A percentile compares a stretch with the other conserved stretches of the same genome.
These are phyloP conservation scores for Neostethus bicornis DNA, from an alignment of 2,797 vertebrate genomes.

Conservation along the genomic window DNA sequence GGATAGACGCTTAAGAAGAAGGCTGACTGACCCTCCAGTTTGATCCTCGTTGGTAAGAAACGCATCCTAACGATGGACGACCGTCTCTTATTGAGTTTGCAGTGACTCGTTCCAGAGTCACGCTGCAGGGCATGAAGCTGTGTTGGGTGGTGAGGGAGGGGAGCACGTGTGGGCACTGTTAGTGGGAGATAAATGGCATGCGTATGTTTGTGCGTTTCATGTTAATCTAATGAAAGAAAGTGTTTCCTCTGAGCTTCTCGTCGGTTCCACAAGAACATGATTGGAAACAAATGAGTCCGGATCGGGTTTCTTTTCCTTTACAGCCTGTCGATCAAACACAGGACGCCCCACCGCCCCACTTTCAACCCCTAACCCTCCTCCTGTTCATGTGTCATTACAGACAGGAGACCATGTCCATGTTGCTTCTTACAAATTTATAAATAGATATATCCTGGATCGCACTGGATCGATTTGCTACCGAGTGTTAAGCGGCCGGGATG, in stretches of 20 bases:
- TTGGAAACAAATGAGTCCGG: conserved; percentile 79
- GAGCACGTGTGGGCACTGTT: conserved; percentile 21
- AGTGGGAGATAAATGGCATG: conserved; percentile 51
- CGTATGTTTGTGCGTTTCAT: conserved; percentile 25
- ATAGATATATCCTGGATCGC: too few species aligned
- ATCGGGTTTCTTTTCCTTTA: conserved; percentile 65
- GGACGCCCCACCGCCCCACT: too few species aligned
- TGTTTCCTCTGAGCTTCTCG: conserved; percentile 60
- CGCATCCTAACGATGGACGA: too few species aligned
- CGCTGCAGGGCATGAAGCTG: conserved; percentile 55
- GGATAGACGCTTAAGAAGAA: too few species aligned
- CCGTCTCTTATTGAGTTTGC: conserved; percentile 82
- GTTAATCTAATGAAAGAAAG: conserved; percentile 76
- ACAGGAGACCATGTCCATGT: conserved; percentile 58
- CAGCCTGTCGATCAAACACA: conserved; percentile 77
- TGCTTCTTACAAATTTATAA: too few species aligned
- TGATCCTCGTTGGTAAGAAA: too few species aligned
- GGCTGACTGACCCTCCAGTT: too few species aligned
- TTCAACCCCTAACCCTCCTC: too few species aligned
- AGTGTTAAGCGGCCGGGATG: too few species aligned
- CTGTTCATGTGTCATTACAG: conserved; percentile 57
- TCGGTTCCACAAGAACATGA: conserved; percentile 73
- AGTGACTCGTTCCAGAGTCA: conserved; percentile 62
- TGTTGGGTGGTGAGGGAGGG: neutral
- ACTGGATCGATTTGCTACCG: too few species aligned